These are phyloP conservation scores for Vimba vimba DNA, from an alignment of 2,113 vertebrate genomes.

Conservation along the genomic window DNA sequence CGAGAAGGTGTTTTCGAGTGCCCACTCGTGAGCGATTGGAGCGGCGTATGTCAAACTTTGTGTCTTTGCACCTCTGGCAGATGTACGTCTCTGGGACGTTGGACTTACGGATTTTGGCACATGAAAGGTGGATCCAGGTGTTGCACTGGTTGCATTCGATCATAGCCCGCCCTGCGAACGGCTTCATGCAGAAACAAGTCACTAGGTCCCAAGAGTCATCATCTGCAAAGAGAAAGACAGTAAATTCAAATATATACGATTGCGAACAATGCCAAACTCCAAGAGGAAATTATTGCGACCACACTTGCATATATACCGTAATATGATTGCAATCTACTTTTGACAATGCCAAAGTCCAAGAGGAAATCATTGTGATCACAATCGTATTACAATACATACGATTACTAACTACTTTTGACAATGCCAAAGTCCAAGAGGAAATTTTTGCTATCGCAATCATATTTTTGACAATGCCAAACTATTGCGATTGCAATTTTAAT, in stretches of 20 bases:
- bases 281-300: no score
- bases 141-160: conserved; percentile 95
- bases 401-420: no score
- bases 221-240: conserved; percentile 72
- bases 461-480: no score
- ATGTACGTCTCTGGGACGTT: conserved; percentile 95
- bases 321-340: no score
- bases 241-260: neutral
- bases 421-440: neutral
- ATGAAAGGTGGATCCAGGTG: conserved; percentile 98
- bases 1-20: conserved; percentile 89
- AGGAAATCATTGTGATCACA: accelerated
- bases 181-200: conserved; percentile 99
- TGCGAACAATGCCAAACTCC: neutral
- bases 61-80: conserved; percentile 95
- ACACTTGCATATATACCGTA: no score
- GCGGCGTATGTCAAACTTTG: conserved; percentile 89
- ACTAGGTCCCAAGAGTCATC: conserved; percentile 98
- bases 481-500: no score
- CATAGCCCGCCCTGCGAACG: conserved; percentile 95
- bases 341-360: neutral
- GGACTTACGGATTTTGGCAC: conserved; percentile 96
- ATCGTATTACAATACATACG: no score
- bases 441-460: no score
- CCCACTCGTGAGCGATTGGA: conserved; percentile 92